Base-by-base conservation (phyloP, 2,113 vertebrate species). In the Pseudorectes ferrugineus region DNA sequence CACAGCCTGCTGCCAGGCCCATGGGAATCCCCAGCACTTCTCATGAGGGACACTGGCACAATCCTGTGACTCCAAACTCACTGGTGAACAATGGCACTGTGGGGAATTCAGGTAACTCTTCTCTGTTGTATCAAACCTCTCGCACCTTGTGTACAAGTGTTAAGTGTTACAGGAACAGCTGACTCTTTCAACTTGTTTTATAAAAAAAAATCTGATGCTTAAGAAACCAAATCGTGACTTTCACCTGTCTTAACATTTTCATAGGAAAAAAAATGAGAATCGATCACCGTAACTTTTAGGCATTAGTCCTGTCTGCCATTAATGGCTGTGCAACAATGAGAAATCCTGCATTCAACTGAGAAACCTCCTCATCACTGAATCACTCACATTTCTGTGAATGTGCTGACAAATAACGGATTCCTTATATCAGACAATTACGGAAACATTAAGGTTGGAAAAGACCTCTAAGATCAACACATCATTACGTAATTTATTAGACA, bases 31-130 rank as follows among this genome's bases (percentile, higher is more conserved):
- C 97, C 59, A 98, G 98, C 92, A 98, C 98, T 62, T 98, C 98
- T 88, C 98, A 98, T 85, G 99, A 99, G 72, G 99, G 98, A 97
- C 99, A 98, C 98, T 99, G 99, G 99, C 99, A 99, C 98, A 99
- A 98, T 96, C 98, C 98, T 36, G 97, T 99, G 97, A 98, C 98
- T 96, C 98, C 98, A 33, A 99, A 98, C 97, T 98, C 99, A 95
- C 98, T 99, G 96, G 98, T 99, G 98, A 99, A 98, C 93, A 99
- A 99, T 70, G 98, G 99, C 98, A 99, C 98, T 76, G 98, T 98
- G 93, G 98, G 98, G 66, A 99, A 99, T 97, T 98, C 99, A 98
- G 99, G 99, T 99, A 99, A 98, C 83, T 86, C 74, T 95, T 95
- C 72, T 92, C 96, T 97, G 57, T 97, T 96, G 76, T 95, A 95